Evolutionary conservation across 2,113 vertebrate genomes (phyloP).

Genomic region (Oncorhynchus gorbuscha): DNA sequence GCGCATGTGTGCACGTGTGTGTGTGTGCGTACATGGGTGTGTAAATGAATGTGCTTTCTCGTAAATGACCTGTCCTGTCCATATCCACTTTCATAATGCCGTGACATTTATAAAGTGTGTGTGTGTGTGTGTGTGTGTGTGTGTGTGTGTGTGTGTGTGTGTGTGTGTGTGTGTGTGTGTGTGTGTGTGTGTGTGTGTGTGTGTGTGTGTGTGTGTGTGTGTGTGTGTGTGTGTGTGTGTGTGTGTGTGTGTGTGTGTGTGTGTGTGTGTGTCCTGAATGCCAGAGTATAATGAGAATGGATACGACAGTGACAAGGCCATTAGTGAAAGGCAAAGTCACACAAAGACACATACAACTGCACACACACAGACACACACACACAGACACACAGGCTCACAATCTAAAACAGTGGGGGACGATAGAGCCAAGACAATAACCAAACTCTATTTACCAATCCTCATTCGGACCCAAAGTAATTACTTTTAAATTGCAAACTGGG

Average conservation of each 20-base stretch:
- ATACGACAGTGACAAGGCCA: conserved; percentile 61
- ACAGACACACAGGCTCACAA: conserved; percentile 10
- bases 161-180: background rate
- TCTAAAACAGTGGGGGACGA: conserved; percentile 42
- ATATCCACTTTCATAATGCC: conserved; percentile 71
- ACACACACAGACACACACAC: background rate
- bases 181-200: conserved; percentile 2
- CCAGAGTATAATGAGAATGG: conserved; percentile 67
- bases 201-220: background rate
- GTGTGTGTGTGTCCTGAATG: conserved; percentile 58
- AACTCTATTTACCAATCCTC: conserved; percentile 66
- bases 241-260: background rate
- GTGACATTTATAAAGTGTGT: conserved; percentile 67
- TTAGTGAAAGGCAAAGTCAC: background rate
- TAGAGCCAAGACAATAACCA: conserved; percentile 65
- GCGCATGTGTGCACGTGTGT: conserved; percentile 23
- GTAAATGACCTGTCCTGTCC: conserved; percentile 57
- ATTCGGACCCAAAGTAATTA: conserved; percentile 67
- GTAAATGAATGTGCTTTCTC: conserved; percentile 30
- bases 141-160: background rate
- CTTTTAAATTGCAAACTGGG: conserved; percentile 72
- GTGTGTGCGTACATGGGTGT: background rate
- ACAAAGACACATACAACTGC: background rate
- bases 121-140: background rate
- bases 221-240: conserved; percentile 2